These are phyloP conservation scores for Oncorhynchus mykiss DNA, from an alignment of 2,113 vertebrate species.

Conservation along the genomic window DNA sequence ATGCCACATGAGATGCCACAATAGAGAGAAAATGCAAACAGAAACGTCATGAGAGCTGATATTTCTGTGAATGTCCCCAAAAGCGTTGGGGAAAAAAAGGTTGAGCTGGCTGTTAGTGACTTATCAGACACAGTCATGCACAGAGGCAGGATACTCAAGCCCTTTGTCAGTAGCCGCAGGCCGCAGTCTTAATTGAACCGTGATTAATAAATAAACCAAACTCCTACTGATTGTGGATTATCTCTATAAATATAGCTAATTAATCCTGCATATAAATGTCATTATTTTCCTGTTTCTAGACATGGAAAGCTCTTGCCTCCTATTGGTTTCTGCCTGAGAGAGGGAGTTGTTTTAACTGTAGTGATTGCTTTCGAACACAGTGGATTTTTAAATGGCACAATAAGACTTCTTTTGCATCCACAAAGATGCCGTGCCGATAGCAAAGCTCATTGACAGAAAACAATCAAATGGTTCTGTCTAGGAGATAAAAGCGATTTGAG, in stretches of 20 bases:
- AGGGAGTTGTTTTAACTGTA: background rate
- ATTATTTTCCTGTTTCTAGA: conserved; percentile 37
- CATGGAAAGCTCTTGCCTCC: background rate
- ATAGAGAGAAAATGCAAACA: background rate
- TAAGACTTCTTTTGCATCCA: background rate
- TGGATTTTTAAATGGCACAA: conserved; percentile 2
- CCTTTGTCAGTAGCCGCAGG: conserved; percentile 47
- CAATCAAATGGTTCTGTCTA: background rate
- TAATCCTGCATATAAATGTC: conserved; percentile 59
- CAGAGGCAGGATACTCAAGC: background rate
- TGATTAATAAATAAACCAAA: conserved; percentile 67
- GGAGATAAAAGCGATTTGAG: background rate
- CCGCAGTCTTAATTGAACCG: conserved; percentile 54
- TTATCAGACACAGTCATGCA: conserved; percentile 14
- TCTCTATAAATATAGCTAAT: conserved; percentile 63
- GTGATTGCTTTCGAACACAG: conserved; percentile 38
- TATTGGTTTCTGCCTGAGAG: background rate
- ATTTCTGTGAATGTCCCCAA: background rate
- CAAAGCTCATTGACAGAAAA: background rate
- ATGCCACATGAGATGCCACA: background rate
- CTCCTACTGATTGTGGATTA: conserved; percentile 66
- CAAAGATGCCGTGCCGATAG: background rate
- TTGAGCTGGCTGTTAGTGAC: background rate
- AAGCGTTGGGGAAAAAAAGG: background rate
- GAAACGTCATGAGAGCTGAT: conserved; percentile 14